phyloP scores from a whole-genome alignment of 2,797 vertebrate genomes.

The Alauda arvensis region DNA sequence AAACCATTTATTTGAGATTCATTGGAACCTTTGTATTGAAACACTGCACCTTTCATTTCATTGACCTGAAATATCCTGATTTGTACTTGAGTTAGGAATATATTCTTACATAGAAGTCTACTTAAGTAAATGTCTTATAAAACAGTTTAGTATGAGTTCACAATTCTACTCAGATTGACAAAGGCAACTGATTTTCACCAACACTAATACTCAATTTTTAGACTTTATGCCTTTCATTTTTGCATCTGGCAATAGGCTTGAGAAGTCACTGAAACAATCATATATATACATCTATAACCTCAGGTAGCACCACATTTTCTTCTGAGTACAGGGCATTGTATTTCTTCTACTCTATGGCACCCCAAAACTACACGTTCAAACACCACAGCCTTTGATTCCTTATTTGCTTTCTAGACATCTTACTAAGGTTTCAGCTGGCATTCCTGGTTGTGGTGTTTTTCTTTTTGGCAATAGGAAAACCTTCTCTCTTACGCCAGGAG shows the following conservation, averaged over 20 bases:
- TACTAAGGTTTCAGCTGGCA: background rate
- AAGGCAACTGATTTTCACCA: background rate
- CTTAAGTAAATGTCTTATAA: background rate
- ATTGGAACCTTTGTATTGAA: background rate
- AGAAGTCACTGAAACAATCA: background rate
- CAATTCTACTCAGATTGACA: background rate
- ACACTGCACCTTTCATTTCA: background rate
- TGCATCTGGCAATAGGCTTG: fast-evolving
- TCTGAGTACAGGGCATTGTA: background rate
- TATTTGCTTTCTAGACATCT: background rate
- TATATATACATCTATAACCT: background rate
- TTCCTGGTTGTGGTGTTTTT: background rate
- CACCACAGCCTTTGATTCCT: background rate
- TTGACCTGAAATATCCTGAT: background rate
- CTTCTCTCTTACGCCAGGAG: background rate
- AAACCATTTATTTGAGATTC: background rate
- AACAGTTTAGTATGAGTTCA: background rate
- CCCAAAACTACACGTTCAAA: background rate
- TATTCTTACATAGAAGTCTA: background rate
- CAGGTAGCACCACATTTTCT: background rate
- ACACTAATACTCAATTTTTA: background rate
- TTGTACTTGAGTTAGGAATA: background rate
- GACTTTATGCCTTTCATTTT: background rate
- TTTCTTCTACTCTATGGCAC: background rate
- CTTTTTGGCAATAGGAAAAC: background rate